Evolutionary conservation across 2,113 vertebrate species (phyloP).

Genomic region (Phycodurus eques): DNA sequence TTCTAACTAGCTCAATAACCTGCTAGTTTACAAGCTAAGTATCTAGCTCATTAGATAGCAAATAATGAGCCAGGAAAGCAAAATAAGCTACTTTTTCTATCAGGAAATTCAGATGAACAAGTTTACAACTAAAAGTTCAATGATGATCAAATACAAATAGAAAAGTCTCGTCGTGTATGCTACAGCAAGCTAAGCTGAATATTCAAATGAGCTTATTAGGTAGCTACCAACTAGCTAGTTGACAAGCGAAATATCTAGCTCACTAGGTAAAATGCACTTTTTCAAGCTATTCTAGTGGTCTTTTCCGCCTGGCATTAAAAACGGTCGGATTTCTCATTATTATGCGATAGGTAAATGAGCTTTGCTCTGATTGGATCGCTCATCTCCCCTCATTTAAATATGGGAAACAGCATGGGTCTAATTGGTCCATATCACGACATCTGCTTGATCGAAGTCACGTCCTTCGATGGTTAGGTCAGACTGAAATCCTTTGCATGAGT

Average conservation of each 20-base stretch:
- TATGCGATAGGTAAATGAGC: too few relatives aligned
- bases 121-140: background rate
- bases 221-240: background rate
- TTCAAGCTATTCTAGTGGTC: too few relatives aligned
- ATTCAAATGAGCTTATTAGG: background rate
- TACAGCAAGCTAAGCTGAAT: background rate
- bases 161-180: too few relatives aligned
- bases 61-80: background rate
- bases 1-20: background rate
- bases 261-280: conserved; percentile 2
- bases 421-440: too few relatives aligned
- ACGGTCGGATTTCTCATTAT: too few relatives aligned
- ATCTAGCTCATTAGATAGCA: background rate
- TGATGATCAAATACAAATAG: background rate
- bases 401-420: too few relatives aligned
- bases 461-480: too few relatives aligned
- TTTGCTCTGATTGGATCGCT: too few relatives aligned
- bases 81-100: background rate
- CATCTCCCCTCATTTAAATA: too few relatives aligned
- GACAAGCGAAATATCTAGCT: background rate
- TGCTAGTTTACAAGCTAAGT: background rate
- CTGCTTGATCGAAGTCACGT: too few relatives aligned
- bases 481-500: too few relatives aligned
- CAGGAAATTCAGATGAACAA: background rate
- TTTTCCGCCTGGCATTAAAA: too few relatives aligned